Evolutionary conservation across 1,140 invertebrate genomes (phyloP), one percentile per base, ranked within the genome.

Genomic region (Berghia stephanieae): DNA sequence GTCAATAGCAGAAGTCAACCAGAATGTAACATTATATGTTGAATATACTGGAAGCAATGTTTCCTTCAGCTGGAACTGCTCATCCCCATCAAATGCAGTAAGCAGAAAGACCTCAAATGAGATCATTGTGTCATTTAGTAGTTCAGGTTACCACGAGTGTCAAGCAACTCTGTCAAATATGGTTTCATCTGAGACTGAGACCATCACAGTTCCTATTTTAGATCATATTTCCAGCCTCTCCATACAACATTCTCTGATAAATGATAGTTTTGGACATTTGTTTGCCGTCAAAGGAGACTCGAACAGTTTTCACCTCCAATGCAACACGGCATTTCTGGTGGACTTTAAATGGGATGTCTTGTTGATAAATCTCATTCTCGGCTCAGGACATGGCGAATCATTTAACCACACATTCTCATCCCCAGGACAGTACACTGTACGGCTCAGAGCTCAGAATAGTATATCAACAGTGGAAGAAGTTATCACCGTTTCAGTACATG

Each of bases 391-490:
- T 2, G 63, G 70, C 21, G 27, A 24, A 24, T 69, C 27, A 2
- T 55, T 78, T 13, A 73, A 43, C 3, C 75, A 82, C 77, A 49
- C 44, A 18, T 84, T 82, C 38, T 31, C 42, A 3, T 21, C 57
- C 16, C 24, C 67, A 60, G 82, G 60, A 0, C 43, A 36, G 13
- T 83, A 83, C 60, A 66, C 63, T 13, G 74, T 83, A 0, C 40
- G n/a, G 4, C 42, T 84, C 1, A 81, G 36, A 70, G 85, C 81
- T 1, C 67, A 52, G 18, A 86, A 85, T 60, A 72, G 77, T 13
- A 79, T 86, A 10, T 83, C 81, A 40, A 46, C 18, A 2, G 38
- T 76, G 8, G 77, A 42, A 6, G 72, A 71, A 3, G n/a, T 31
- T 0, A 49, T 81, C 0, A 34, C 38, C 18, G 66, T 85, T 4